These are phyloP conservation scores for Galeopterus variegatus DNA, from an alignment of 2,113 vertebrate species.

Conservation along the genomic window DNA sequence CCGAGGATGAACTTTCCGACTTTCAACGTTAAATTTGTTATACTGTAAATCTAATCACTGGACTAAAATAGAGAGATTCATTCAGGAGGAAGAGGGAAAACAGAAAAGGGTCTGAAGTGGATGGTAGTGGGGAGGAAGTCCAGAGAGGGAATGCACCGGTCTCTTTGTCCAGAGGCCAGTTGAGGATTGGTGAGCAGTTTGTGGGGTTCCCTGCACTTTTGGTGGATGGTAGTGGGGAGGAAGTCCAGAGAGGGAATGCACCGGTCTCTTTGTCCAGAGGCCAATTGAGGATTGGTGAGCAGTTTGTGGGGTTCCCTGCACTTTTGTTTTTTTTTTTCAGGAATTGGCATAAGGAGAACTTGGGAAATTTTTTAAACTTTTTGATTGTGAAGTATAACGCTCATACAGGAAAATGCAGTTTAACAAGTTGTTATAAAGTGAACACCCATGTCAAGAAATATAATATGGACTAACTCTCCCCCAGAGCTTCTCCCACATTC, in stretches of 20 bases:
- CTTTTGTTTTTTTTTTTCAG: background rate
- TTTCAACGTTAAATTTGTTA: conserved; percentile 71
- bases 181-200: background rate
- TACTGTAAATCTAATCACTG: conserved; percentile 75
- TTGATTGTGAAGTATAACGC: background rate
- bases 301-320: background rate
- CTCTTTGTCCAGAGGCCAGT: background rate
- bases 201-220: background rate
- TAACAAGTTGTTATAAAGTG: conserved; percentile 7
- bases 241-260: background rate
- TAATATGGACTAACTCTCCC: too few species aligned
- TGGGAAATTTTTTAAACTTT: background rate
- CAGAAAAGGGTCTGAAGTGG: background rate
- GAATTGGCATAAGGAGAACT: background rate
- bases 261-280: background rate
- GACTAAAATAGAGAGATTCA: conserved; percentile 66
- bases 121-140: background rate
- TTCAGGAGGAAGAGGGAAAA: conserved; percentile 56
- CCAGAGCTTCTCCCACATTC: background rate
- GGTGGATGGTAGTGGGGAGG: background rate
- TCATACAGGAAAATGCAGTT: background rate
- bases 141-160: background rate
- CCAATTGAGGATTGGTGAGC: background rate
- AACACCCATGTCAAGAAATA: background rate
- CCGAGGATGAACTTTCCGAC: conserved; percentile 75